A percentile compares a stretch with the other conserved stretches of the same genome.
These are phyloP conservation scores for Hassar affinis DNA, from an alignment of 2,113 vertebrate genomes.

Conservation along the genomic window DNA sequence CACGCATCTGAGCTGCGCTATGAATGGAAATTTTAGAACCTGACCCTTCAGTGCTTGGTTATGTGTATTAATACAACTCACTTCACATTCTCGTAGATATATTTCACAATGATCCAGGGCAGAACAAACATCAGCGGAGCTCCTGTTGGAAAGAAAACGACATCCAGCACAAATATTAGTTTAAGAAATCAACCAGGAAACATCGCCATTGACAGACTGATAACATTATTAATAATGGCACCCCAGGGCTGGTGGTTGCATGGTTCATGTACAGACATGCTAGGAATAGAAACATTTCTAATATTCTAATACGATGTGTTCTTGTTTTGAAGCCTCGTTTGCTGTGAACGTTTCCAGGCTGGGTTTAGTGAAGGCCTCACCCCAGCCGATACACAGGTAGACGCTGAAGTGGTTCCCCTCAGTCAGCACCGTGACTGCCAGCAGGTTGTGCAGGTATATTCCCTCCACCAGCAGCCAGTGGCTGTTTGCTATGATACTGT, in stretches of 20 bases:
- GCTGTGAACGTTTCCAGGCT: neutral
- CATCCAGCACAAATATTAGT: neutral
- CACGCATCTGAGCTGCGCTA: neutral
- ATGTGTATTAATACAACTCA: constrained; percentile 71
- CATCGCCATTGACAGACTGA: neutral
- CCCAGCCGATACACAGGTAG: constrained; percentile 94
- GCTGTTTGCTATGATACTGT: constrained; percentile 95
- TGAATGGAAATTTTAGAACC: neutral
- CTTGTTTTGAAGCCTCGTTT: neutral
- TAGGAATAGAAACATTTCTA: neutral
- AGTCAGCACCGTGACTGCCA: constrained; percentile 88
- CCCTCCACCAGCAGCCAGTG: constrained; percentile 98
- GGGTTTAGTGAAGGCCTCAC: constrained; percentile 72
- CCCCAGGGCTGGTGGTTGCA: neutral
- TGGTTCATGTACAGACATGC: neutral
- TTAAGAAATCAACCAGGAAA: neutral
- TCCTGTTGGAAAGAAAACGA: constrained; percentile 71
- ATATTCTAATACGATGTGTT: neutral
- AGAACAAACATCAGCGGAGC: constrained; percentile 86
- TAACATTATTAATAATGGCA: neutral
- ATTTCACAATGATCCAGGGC: constrained; percentile 85
- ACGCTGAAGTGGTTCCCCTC: constrained; percentile 91
- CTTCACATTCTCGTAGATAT: constrained; percentile 88
- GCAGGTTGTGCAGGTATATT: constrained; percentile 91
- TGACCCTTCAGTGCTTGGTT: neutral